Percentiles rank a stretch among this genome's conserved stretches.
These are phyloP conservation scores for Dryas iulia DNA, from an alignment of 1,140 invertebrate genomes.

Conservation along the genomic window DNA sequence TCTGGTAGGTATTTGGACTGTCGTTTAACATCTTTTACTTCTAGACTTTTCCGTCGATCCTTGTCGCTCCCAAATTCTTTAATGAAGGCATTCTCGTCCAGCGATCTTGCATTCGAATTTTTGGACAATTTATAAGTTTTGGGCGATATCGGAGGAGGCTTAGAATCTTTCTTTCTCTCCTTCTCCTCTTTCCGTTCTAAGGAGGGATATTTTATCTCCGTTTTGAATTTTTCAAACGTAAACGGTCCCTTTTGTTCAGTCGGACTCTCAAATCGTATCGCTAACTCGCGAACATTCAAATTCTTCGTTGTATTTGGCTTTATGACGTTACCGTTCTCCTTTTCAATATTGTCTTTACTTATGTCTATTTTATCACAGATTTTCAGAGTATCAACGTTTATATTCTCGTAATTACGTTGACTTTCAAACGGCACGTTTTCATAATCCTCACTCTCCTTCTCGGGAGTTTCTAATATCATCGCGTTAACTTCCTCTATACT, in stretches of 20 bases:
- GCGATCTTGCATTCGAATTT: constrained; percentile 85
- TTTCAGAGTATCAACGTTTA: constrained; percentile 70
- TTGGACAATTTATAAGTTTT: constrained; percentile 78
- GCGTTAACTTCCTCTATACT: constrained; percentile 89
- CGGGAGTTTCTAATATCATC: constrained; percentile 77
- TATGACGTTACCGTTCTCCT: constrained; percentile 64
- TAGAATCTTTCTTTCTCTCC: constrained; percentile 43
- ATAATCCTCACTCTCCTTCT: constrained; percentile 54
- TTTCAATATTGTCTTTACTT: constrained; percentile 41
- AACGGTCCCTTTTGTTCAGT: constrained; percentile 74
- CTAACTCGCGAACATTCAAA: constrained; percentile 81
- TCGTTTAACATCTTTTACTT: constrained; percentile 72
- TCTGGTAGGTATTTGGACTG: constrained; percentile 82
- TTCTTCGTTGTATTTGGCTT: constrained; percentile 49
- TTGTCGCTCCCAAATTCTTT: constrained; percentile 81
- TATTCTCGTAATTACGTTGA: constrained; percentile 78
- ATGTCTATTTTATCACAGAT: constrained; percentile 64
- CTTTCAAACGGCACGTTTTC: constrained; percentile 59
- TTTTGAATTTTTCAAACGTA: constrained; percentile 71
- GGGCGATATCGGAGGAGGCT: constrained; percentile 51
- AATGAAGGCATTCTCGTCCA: constrained; percentile 86
- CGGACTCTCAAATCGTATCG: constrained; percentile 82
- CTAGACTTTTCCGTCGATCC: constrained; percentile 77
- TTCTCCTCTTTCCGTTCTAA: constrained; percentile 54
- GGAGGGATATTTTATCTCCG: constrained; percentile 58